A percentile compares a stretch with the other conserved stretches of the same genome.
Conservation (phyloP, 2,113 vertebrate genomes). For the Sciurus niger region DNA sequence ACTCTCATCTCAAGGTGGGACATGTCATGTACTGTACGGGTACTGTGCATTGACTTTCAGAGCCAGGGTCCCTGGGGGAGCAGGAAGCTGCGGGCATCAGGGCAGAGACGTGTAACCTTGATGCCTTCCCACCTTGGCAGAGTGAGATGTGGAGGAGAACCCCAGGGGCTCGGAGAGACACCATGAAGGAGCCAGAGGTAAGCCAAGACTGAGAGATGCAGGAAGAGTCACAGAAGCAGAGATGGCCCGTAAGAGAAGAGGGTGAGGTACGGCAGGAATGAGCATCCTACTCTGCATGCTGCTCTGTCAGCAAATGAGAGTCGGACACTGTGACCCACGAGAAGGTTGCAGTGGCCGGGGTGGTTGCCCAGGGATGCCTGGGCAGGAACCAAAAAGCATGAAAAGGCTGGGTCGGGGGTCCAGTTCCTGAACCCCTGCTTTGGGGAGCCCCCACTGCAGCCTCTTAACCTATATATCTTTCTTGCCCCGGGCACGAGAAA, state of each 20-base stretch:
- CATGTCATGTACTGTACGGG: rapidly evolving
- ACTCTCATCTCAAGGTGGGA: rapidly evolving
- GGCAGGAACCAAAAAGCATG: not conserved
- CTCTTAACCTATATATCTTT: rapidly evolving
- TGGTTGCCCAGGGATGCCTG: not conserved
- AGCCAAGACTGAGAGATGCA: not conserved
- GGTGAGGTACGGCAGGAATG: not conserved
- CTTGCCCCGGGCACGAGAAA: not conserved
- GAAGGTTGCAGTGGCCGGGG: not conserved
- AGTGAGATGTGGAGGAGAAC: not conserved
- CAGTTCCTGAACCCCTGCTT: not conserved
- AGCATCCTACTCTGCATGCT: rapidly evolving
- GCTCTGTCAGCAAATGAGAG: too few relatives aligned
- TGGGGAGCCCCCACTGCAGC: rapidly evolving
- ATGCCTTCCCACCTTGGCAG: not conserved
- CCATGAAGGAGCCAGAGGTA: conserved; percentile 51
- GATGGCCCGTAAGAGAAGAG: not conserved
- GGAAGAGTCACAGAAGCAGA: not conserved
- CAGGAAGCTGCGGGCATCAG: not conserved
- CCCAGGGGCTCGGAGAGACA: not conserved
- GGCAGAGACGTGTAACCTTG: not conserved
- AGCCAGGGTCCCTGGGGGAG: not conserved
- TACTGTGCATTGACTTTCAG: not conserved
- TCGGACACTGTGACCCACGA: not conserved
- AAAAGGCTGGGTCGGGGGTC: not conserved